These are phyloP conservation scores for Plagiodera versicolora DNA, from an alignment of 2,888 invertebrate species.

Conservation along the genomic window DNA sequence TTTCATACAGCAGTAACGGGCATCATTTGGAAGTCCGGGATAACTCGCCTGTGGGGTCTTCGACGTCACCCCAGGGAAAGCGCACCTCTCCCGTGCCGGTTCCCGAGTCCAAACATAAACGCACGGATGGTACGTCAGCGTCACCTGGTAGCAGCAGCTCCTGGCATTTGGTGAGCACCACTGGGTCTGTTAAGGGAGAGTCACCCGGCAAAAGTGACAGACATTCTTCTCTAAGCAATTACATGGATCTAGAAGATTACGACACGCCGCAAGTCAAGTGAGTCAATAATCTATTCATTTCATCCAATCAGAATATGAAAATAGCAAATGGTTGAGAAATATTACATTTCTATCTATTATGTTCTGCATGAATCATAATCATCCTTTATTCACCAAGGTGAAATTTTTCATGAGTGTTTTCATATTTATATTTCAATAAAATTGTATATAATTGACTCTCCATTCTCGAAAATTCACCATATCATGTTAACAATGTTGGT, in stretches of 20 bases:
- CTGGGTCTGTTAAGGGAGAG: slow-evolving; percentile 64
- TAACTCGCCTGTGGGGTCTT: slow-evolving; percentile 22
- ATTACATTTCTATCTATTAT: too few species aligned
- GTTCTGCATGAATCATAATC: too few species aligned
- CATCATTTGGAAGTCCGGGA: slow-evolving; percentile 15
- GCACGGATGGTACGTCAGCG: slow-evolving; percentile 21
- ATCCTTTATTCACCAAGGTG: too few species aligned
- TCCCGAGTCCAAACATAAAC: slow-evolving; percentile 50
- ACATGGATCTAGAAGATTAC: slow-evolving; percentile 17
- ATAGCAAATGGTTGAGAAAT: too few species aligned
- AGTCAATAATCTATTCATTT: too few species aligned
- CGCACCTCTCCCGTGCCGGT: slow-evolving; percentile 68
- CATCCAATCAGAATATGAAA: too few species aligned
- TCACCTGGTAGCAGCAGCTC: slow-evolving; percentile 58
- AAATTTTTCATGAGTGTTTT: too few species aligned
- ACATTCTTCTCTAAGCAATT: slow-evolving; percentile 26
- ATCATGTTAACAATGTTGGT: too few species aligned
- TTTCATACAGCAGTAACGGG: slow-evolving; percentile 6
- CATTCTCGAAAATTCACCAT: too few species aligned
- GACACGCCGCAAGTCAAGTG: too few species aligned
- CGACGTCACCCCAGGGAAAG: slow-evolving; percentile 46
- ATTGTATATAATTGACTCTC: too few species aligned
- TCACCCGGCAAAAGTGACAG: slow-evolving; percentile 48
- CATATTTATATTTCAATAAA: too few species aligned
- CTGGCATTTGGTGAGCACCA: slow-evolving; percentile 71